Evolutionary conservation across 2,797 vertebrate species (phyloP).

Genomic region (Chaetodon trifasciatus): DNA sequence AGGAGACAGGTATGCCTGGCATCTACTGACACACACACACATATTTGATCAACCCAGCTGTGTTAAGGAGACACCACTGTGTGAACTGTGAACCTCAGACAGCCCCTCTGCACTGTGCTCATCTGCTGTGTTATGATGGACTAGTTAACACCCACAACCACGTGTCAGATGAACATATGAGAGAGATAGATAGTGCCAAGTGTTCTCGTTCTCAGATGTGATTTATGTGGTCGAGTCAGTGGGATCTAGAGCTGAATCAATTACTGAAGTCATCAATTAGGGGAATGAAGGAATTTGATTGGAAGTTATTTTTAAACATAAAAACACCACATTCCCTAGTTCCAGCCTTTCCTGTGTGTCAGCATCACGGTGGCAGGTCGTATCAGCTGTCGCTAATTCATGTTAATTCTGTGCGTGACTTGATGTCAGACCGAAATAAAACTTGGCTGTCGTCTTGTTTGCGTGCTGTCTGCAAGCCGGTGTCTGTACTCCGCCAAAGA

Average conservation of each 20-base stretch:
- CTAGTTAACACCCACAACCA: slow-evolving; percentile 11
- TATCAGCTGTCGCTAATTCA: background rate
- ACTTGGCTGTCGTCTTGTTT: background rate
- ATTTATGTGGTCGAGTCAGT: background rate
- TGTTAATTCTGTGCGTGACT: background rate
- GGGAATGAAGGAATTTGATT: background rate
- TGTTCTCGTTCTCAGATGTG: slow-evolving; percentile 1
- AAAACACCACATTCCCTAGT: background rate
- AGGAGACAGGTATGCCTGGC: slow-evolving; percentile 47
- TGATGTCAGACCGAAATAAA: slow-evolving; percentile 2
- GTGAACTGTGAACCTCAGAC: slow-evolving; percentile 61
- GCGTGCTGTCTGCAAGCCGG: background rate
- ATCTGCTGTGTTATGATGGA: slow-evolving; percentile 27
- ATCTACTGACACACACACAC: slow-evolving; percentile 33
- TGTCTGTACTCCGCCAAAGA: background rate
- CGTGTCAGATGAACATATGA: slow-evolving; percentile 9
- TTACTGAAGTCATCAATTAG: background rate
- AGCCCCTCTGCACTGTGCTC: background rate
- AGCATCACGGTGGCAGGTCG: background rate
- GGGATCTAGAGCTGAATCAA: background rate
- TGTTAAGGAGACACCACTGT: slow-evolving; percentile 68
- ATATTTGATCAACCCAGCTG: slow-evolving; percentile 70
- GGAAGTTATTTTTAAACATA: background rate
- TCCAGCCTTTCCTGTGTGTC: background rate
- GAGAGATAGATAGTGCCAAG: background rate